Evolutionary conservation across 2,113 vertebrate genomes (phyloP).

Genomic region (Sorex fumeus): DNA sequence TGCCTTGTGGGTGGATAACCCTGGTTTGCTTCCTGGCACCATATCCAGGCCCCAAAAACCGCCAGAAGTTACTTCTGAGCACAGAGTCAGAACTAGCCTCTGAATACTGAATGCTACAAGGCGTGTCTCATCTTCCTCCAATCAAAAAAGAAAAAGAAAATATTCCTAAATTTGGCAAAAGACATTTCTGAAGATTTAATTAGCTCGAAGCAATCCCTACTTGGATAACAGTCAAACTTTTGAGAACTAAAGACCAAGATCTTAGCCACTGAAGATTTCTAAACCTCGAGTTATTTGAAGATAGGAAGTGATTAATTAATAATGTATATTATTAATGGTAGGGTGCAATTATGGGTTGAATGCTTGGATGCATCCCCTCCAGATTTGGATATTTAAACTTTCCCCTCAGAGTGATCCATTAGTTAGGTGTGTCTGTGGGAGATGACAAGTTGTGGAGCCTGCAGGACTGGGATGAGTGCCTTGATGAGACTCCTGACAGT

Average conservation of each 20-base stretch:
- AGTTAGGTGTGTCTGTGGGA: background rate
- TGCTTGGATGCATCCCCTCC: background rate
- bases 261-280: background rate
- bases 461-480: background rate
- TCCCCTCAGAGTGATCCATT: fast-evolving
- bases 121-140: too few relatives aligned
- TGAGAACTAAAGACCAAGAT: constrained; percentile 22
- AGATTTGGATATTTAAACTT: background rate
- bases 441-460: background rate
- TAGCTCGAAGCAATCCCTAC: constrained; percentile 7
- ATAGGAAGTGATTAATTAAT: constrained; percentile 31
- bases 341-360: background rate
- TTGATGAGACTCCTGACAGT: background rate
- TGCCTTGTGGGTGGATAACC: too few relatives aligned
- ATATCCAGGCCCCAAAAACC: too few relatives aligned
- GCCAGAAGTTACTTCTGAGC: too few relatives aligned
- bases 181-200: background rate
- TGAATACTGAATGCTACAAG: too few relatives aligned
- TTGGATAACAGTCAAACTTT: background rate
- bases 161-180: constrained; percentile 4
- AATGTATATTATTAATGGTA: background rate
- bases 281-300: constrained; percentile 32
- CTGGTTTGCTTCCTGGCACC: too few relatives aligned
- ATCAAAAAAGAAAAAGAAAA: too few relatives aligned
- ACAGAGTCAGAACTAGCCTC: too few relatives aligned